Percentiles rank a stretch among this genome's conserved stretches.
Conservation (phyloP, 2,888 invertebrate species). For the Trichogramma evanescens region DNA sequence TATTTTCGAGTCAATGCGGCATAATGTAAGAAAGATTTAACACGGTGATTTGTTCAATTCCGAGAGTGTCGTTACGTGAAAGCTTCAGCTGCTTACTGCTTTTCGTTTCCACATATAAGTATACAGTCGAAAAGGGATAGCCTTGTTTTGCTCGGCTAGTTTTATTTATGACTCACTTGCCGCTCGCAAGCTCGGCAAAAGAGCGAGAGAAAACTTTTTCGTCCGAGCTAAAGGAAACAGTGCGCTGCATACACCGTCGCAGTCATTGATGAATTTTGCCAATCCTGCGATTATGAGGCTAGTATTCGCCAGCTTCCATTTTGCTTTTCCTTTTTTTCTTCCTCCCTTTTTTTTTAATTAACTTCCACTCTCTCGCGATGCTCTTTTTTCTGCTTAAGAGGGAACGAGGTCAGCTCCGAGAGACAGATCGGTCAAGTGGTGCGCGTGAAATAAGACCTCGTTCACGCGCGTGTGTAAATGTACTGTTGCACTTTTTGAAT, state of each 20-base stretch:
- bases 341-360: no score
- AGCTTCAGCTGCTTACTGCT: not conserved
- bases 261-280: slow-evolving; percentile 10
- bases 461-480: no score
- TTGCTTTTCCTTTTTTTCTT: no score
- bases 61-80: slow-evolving; percentile 8
- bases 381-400: no score
- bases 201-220: slow-evolving; percentile 1
- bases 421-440: slow-evolving; percentile 1
- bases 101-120: not conserved
- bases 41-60: slow-evolving; percentile 5
- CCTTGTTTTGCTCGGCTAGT: slow-evolving; percentile 7
- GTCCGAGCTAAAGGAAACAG: not conserved
- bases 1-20: no score
- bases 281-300: slow-evolving; percentile 9
- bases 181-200: no score
- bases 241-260: not conserved
- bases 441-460: no score
- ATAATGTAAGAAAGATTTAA: no score
- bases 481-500: no score
- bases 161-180: slow-evolving; percentile 8
- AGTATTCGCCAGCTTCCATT: no score
- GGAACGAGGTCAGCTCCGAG: no score
- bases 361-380: no score
- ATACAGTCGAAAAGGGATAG: slow-evolving; percentile 6